phyloP scores from a whole-genome alignment of 2,113 vertebrate species.

The Pungitius pungitius region DNA sequence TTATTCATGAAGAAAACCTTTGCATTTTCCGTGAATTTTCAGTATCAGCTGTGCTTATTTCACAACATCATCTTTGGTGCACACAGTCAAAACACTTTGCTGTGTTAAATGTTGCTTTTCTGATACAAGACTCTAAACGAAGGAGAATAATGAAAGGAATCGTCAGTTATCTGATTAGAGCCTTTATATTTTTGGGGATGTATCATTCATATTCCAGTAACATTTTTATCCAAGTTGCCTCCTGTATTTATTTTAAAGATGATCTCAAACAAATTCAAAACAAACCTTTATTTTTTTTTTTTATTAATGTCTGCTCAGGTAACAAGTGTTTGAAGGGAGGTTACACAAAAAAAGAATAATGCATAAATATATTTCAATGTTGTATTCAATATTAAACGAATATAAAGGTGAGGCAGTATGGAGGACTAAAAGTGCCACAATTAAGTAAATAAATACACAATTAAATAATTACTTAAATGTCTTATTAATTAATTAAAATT shows the following conservation, averaged over 20 bases:
- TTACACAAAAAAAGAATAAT: background rate
- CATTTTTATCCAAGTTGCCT: background rate
- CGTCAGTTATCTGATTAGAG: background rate
- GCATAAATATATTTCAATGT: background rate
- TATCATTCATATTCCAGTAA: background rate
- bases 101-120: background rate
- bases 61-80: constrained; percentile 4
- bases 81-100: constrained; percentile 19
- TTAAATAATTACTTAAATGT: too few species aligned
- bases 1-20: background rate
- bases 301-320: background rate
- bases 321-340: background rate
- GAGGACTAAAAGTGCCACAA: too few species aligned
- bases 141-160: constrained; percentile 4
- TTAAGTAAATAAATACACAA: too few species aligned
- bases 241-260: background rate
- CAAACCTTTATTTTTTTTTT: background rate
- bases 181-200: background rate
- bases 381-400: background rate
- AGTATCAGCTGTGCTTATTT: background rate
- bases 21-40: background rate
- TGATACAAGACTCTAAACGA: constrained; percentile 11
- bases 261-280: background rate
- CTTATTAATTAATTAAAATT: too few species aligned
- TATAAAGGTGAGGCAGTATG: too few species aligned